Conservation (phyloP, 2,797 vertebrate species). For the Chromis chromis region DNA sequence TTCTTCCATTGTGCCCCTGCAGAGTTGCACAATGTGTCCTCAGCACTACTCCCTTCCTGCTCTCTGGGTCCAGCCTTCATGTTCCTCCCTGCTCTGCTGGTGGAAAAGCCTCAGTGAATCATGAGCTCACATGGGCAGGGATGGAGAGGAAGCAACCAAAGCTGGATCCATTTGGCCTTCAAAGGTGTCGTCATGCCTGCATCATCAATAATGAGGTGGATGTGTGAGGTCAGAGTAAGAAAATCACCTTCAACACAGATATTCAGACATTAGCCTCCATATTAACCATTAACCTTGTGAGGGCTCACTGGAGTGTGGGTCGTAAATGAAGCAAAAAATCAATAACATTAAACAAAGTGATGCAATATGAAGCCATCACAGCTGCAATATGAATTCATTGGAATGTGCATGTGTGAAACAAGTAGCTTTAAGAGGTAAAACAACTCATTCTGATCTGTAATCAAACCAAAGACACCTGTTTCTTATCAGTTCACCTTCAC, state of each 20-base stretch:
- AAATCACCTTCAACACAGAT: neutral
- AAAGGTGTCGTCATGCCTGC: slow-evolving; percentile 27
- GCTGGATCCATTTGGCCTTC: slow-evolving; percentile 6
- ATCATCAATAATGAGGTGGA: slow-evolving; percentile 14
- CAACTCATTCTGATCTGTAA: neutral
- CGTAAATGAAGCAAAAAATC: neutral
- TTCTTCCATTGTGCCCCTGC: slow-evolving; percentile 63
- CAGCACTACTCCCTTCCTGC: slow-evolving; percentile 75
- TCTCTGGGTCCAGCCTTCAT: slow-evolving; percentile 30
- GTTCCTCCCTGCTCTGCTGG: slow-evolving; percentile 9
- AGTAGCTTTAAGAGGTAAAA: neutral
- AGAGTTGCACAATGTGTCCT: slow-evolving; percentile 61
- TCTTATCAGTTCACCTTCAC: neutral
- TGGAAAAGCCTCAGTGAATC: slow-evolving; percentile 44
- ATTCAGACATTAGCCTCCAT: neutral
- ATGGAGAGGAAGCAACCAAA: slow-evolving; percentile 7
- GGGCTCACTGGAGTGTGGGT: neutral
- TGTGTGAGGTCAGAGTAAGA: slow-evolving; percentile 16
- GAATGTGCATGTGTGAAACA: neutral
- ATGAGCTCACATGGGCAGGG: slow-evolving; percentile 42
- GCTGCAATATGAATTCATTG: neutral
- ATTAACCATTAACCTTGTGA: neutral
- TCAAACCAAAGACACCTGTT: neutral
- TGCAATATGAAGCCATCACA: neutral
- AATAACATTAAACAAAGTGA: neutral